Evolutionary conservation across 2,888 invertebrate genomes (phyloP).

Genomic region (Leuctra nigra): DNA sequence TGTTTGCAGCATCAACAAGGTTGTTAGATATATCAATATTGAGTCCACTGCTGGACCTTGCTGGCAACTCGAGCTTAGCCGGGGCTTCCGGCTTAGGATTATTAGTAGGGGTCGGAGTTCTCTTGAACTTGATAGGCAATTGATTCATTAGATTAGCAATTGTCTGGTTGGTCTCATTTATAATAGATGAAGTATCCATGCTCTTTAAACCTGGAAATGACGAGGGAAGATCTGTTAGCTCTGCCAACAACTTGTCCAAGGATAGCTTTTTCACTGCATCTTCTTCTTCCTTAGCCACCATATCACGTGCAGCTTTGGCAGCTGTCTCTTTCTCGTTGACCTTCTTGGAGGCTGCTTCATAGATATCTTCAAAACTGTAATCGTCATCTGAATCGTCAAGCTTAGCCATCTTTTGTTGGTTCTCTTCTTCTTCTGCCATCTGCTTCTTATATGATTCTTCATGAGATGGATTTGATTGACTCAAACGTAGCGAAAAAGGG

Average conservation of each 20-base stretch:
- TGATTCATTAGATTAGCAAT: slow-evolving; percentile 59
- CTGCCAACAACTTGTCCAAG: slow-evolving; percentile 1
- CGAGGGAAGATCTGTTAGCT: slow-evolving; percentile 23
- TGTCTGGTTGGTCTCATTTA: slow-evolving; percentile 52
- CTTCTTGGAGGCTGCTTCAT: slow-evolving; percentile 67
- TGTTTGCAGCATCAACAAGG: background rate
- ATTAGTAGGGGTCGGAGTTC: background rate
- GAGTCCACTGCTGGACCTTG: background rate
- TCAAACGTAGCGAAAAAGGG: slow-evolving; percentile 46
- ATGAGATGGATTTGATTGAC: slow-evolving; percentile 41
- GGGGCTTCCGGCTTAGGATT: background rate
- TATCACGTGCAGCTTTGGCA: background rate
- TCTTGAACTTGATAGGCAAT: slow-evolving; percentile 39
- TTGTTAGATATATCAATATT: slow-evolving; percentile 15
- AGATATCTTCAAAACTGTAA: slow-evolving; percentile 77
- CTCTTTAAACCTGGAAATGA: no score
- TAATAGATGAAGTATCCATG: slow-evolving; percentile 40
- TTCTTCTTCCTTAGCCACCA: slow-evolving; percentile 26
- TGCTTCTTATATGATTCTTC: slow-evolving; percentile 29
- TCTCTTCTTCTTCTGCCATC: slow-evolving; percentile 36
- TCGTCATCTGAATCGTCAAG: slow-evolving; percentile 58
- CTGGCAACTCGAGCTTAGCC: background rate
- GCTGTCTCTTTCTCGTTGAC: slow-evolving; percentile 50
- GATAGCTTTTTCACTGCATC: slow-evolving; percentile 1
- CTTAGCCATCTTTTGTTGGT: slow-evolving; percentile 27